A percentile compares a stretch with the other conserved stretches of the same genome.
Evolutionary conservation across 1,140 invertebrate species (phyloP).

Genomic region (Stratiolaelaps scimitus): DNA sequence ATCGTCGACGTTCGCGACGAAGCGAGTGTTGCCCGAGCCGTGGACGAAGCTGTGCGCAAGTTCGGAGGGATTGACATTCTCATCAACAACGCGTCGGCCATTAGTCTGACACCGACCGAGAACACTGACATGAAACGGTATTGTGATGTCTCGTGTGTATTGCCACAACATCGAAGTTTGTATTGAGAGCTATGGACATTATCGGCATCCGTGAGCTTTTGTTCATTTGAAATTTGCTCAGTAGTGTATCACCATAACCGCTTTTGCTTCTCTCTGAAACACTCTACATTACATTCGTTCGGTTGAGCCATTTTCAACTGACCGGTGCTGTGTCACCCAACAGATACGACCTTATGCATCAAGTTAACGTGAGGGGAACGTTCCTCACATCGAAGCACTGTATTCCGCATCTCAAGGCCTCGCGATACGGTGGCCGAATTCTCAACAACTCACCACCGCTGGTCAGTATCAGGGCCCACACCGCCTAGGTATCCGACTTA

Average conservation of each 20-base stretch:
- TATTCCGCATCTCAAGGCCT: constrained; percentile 74
- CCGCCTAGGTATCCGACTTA: too few species aligned
- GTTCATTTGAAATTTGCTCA: too few species aligned
- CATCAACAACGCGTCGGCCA: constrained; percentile 93
- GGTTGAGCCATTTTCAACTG: too few species aligned
- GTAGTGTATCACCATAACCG: too few species aligned
- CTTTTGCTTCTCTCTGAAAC: too few species aligned
- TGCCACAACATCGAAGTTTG: too few species aligned
- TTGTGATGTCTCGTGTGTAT: too few species aligned
- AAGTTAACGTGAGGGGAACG: constrained; percentile 78
- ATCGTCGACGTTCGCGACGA: constrained; percentile 87
- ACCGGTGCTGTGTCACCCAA: too few species aligned
- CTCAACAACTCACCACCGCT: constrained; percentile 89
- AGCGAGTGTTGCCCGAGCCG: constrained; percentile 61
- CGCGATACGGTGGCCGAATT: constrained; percentile 75
- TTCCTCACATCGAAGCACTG: constrained; percentile 87
- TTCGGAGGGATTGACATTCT: constrained; percentile 94
- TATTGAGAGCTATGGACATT: too few species aligned
- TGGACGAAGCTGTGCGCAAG: constrained; percentile 68
- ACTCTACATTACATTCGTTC: too few species aligned
- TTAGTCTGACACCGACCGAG: constrained; percentile 70
- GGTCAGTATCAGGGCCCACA: constrained; percentile 44
- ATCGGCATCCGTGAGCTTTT: too few species aligned
- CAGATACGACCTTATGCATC: constrained; percentile 78
- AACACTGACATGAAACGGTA: constrained; percentile 78